Evolutionary conservation across 2,797 vertebrate species (phyloP).

Genomic region (Coilia nasus): DNA sequence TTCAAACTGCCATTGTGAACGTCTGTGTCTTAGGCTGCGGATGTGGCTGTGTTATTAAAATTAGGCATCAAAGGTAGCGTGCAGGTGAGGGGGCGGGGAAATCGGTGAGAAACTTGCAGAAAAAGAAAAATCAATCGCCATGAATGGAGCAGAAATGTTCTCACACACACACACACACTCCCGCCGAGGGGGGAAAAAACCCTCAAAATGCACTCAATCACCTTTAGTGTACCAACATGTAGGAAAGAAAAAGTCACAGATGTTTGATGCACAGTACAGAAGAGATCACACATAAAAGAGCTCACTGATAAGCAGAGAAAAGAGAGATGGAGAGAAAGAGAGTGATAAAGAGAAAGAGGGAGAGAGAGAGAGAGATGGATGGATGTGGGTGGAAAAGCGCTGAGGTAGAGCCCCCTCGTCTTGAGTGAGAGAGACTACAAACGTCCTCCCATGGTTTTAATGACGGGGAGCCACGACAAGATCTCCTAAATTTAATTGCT

Average conservation of each 20-base stretch:
- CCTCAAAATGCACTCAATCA: background rate
- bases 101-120: background rate
- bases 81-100: conserved; percentile 2
- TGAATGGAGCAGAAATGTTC: background rate
- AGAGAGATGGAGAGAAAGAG: conserved; percentile 40
- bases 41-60: background rate
- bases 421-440: background rate
- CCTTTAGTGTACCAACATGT: background rate
- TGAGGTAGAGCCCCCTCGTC: background rate
- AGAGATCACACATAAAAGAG: background rate
- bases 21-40: background rate
- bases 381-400: conserved; percentile 55
- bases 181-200: conserved; percentile 22
- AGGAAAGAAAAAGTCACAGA: background rate
- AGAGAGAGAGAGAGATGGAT: conserved; percentile 46
- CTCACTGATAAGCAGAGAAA: background rate
- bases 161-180: conserved; percentile 27
- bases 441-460: conserved; percentile 60
- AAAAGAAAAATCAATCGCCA: background rate
- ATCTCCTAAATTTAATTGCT: conserved; percentile 72
- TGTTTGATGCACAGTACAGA: background rate
- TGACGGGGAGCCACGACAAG: conserved; percentile 67
- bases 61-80: background rate
- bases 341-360: conserved; percentile 57
- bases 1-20: conserved; percentile 42